Evolutionary conservation across 2,797 vertebrate species (phyloP).

Genomic region (Orientallactaga sibirica): DNA sequence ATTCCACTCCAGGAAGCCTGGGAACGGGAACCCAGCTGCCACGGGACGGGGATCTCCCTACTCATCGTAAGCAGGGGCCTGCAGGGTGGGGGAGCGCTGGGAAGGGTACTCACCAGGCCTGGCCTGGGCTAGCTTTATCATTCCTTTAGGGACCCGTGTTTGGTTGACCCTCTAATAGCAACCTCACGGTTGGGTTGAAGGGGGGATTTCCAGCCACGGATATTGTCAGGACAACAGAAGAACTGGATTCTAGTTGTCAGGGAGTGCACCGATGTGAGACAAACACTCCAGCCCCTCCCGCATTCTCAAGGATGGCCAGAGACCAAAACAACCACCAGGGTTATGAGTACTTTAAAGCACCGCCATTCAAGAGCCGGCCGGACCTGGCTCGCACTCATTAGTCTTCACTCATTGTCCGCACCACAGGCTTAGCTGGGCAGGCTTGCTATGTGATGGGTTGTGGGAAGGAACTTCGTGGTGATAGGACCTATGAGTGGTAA

Average conservation of each 20-base stretch:
- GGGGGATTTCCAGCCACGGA: neutral
- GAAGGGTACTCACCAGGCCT: neutral
- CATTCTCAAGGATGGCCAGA: neutral
- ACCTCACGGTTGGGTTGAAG: neutral
- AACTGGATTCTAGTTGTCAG: neutral
- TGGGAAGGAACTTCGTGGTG: neutral
- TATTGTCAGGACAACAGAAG: neutral
- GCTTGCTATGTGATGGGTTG: rapidly evolving
- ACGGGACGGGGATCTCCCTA: neutral
- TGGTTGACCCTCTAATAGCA: neutral
- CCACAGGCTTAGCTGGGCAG: neutral
- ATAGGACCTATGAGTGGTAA: rapidly evolving
- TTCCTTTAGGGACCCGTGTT: neutral
- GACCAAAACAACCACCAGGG: rapidly evolving
- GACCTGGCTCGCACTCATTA: neutral
- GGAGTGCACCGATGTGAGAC: neutral
- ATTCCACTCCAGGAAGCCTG: rapidly evolving
- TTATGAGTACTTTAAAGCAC: neutral
- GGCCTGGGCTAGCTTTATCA: rapidly evolving
- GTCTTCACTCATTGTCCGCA: neutral
- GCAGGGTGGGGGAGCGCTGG: neutral
- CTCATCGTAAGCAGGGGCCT: slow-evolving; percentile 35
- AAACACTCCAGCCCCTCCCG: too few species aligned
- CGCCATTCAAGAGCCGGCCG: neutral
- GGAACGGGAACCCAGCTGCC: neutral